Conservation (phyloP, 2,797 vertebrate genomes). For the Thunnus albacares region DNA sequence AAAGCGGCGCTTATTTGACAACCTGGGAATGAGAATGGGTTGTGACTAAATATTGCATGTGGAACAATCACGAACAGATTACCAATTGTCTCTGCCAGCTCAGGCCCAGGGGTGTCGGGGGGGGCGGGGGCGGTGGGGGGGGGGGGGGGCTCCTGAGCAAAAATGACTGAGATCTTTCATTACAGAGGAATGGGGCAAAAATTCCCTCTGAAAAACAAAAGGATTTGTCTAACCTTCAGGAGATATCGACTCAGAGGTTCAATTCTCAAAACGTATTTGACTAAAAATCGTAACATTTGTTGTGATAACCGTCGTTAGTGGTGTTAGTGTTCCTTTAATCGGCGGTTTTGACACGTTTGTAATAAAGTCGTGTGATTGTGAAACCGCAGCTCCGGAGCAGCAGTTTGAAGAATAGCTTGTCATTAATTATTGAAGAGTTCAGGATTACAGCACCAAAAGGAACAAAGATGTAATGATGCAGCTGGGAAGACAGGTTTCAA, state of each 20-base stretch:
- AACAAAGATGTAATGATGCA: slow-evolving; percentile 42
- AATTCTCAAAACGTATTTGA: slow-evolving; percentile 31
- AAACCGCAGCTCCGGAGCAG: slow-evolving; percentile 44
- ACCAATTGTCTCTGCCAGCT: slow-evolving; percentile 14
- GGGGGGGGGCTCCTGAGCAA: not conserved
- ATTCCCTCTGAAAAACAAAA: slow-evolving; percentile 22
- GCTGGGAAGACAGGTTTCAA: slow-evolving; percentile 53
- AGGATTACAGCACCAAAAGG: slow-evolving; percentile 37
- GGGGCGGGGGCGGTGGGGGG: no score
- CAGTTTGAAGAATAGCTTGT: slow-evolving; percentile 56
- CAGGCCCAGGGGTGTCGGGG: not conserved
- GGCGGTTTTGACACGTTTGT: slow-evolving; percentile 24
- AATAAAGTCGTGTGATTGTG: slow-evolving; percentile 38
- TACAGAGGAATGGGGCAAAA: slow-evolving; percentile 19
- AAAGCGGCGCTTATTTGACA: no score
- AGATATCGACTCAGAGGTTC: slow-evolving; percentile 20
- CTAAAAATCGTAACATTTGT: slow-evolving; percentile 34
- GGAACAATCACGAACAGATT: slow-evolving; percentile 5
- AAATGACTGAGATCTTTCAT: slow-evolving; percentile 20
- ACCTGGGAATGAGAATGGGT: no score
- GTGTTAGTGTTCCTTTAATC: slow-evolving; percentile 22
- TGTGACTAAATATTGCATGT: no score
- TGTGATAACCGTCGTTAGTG: slow-evolving; percentile 12
- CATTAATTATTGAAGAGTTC: slow-evolving; percentile 68
- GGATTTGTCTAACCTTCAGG: slow-evolving; percentile 36